Evolutionary conservation across 2,113 vertebrate genomes (phyloP).

Genomic region (Spilogale gracilis): DNA sequence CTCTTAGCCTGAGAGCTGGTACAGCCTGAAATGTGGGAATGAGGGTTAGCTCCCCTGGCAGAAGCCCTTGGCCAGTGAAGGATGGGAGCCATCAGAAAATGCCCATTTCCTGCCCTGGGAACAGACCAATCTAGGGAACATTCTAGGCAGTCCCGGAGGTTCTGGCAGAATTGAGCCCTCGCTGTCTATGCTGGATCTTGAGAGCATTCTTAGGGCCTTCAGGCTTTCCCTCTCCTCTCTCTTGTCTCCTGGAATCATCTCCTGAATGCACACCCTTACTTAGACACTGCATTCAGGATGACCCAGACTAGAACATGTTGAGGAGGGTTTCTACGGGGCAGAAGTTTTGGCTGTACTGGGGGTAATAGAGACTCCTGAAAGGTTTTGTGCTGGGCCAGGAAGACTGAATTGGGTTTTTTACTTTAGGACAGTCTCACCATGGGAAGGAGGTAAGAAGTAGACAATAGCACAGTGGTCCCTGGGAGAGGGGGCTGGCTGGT

Average conservation of each 20-base stretch:
- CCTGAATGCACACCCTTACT: background rate
- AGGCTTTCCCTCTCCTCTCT: background rate
- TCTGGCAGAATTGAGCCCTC: background rate
- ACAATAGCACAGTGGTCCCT: background rate
- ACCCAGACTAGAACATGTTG: fast-evolving
- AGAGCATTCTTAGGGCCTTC: background rate
- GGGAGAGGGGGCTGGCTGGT: too few relatives aligned
- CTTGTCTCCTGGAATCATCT: background rate
- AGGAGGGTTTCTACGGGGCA: background rate
- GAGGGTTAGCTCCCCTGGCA: background rate
- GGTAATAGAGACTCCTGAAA: background rate
- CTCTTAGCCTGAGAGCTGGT: background rate
- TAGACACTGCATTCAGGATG: background rate
- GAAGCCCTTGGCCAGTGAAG: background rate
- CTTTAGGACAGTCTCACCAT: background rate
- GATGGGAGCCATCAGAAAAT: background rate
- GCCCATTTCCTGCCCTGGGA: background rate
- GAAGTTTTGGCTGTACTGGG: background rate
- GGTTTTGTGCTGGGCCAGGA: background rate
- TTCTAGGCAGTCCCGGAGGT: background rate
- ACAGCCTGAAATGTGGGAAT: background rate
- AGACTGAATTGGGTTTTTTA: background rate
- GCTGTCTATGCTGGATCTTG: background rate
- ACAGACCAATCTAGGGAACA: background rate
- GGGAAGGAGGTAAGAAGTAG: background rate